These are phyloP conservation scores for Notocelia uddmanniana DNA, from an alignment of 2,888 invertebrate genomes.

Conservation along the genomic window DNA sequence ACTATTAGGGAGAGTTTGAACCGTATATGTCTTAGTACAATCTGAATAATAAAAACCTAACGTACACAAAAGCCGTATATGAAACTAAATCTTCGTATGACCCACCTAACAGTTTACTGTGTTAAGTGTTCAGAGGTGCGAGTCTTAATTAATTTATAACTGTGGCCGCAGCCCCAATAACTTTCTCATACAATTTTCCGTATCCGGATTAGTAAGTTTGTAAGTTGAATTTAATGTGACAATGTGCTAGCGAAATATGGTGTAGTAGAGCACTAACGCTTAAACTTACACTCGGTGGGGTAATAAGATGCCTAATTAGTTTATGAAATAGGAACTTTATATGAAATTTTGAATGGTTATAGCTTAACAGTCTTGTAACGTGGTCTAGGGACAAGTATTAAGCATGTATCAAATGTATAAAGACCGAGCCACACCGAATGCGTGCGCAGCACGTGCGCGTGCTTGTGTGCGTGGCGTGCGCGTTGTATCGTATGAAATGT, in stretches of 20 bases:
- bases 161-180: constrained; percentile 52
- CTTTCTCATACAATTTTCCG: constrained; percentile 52
- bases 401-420: too few relatives aligned
- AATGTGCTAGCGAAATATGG: constrained; percentile 30
- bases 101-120: constrained; percentile 18
- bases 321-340: constrained; percentile 25
- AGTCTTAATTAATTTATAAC: constrained; percentile 71
- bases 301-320: constrained; percentile 39
- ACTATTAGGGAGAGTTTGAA: too few relatives aligned
- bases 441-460: too few relatives aligned
- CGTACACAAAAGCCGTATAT: too few relatives aligned
- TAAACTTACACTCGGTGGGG: constrained; percentile 25
- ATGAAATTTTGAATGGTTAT: constrained; percentile 9
- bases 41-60: too few relatives aligned
- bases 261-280: constrained; percentile 26
- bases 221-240: constrained; percentile 42
- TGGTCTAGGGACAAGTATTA: background rate
- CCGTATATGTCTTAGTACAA: too few relatives aligned
- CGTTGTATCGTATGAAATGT: too few relatives aligned
- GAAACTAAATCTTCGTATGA: too few relatives aligned
- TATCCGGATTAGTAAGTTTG: constrained; percentile 46
- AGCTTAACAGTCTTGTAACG: background rate
- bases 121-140: constrained; percentile 51
- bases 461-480: too few relatives aligned
- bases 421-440: too few relatives aligned